phyloP scores from a whole-genome alignment of 2,113 vertebrate species.

The Osmerus eperlanus region DNA sequence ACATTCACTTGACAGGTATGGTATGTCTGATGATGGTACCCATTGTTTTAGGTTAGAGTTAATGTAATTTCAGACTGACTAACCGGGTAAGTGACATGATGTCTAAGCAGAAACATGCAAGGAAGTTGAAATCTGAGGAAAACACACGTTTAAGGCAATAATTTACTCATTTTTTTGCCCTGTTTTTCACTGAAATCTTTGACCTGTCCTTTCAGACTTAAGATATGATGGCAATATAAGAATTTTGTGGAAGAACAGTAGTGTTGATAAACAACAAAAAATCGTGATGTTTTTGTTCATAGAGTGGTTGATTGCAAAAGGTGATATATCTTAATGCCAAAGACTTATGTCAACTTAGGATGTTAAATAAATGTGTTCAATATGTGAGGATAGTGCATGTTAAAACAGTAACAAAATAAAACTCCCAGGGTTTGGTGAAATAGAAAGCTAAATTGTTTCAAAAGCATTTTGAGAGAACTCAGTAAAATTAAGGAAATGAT shows the following conservation, averaged over 20 bases:
- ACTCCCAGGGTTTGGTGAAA: conserved; percentile 1
- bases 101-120: conserved; percentile 45
- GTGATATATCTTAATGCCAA: conserved; percentile 58
- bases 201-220: conserved; percentile 23
- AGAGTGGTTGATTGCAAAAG: conserved; percentile 40
- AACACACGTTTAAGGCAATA: conserved; percentile 60
- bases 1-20: conserved; percentile 78
- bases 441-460: neutral
- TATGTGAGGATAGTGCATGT: conserved; percentile 54
- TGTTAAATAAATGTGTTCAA: conserved; percentile 25
- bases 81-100: conserved; percentile 10
- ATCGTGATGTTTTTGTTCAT: conserved; percentile 9
- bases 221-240: conserved; percentile 31
- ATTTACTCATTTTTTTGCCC: conserved; percentile 58
- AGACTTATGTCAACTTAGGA: conserved; percentile 67
- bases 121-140: conserved; percentile 33
- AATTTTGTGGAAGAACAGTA: conserved; percentile 21
- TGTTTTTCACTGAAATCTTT: conserved; percentile 30
- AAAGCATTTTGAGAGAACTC: conserved; percentile 21
- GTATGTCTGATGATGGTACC: conserved; percentile 46
- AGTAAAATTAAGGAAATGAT: conserved; percentile 27
- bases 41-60: conserved; percentile 26
- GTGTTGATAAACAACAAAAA: conserved; percentile 23
- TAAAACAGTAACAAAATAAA: conserved; percentile 51
- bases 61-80: conserved; percentile 16